Base-by-base conservation (phyloP, 2,113 vertebrate species). In the Leucoraja erinaceus region DNA sequence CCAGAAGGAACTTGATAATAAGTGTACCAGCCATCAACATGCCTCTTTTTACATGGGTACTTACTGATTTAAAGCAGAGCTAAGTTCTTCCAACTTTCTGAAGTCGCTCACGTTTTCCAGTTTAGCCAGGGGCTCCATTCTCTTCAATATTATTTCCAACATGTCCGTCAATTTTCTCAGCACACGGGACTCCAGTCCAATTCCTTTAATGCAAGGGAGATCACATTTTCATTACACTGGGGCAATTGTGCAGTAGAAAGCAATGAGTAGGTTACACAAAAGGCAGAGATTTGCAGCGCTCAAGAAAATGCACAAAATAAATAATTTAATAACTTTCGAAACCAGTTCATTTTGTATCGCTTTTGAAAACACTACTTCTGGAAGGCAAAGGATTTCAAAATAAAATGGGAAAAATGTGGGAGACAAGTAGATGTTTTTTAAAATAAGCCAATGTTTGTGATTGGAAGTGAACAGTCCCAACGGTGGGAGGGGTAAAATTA, bases 81-180 rank as follows among this genome's bases (percentile, higher is more conserved):
- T 97, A 0, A 96, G 94, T 66, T 97, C 96, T 0, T 97, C 96
- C 93, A 97, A 95, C 93, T 95, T 97, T 94, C 96, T 97, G 93
- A 94, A 95, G 93, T 98, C 97, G 0, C 96, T 98, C 95, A 95
- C 93, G 93, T 99, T 99, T 93, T 97, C 96, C 95, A 98, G 96
- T 93, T 97, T 96, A 78, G 98, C 97, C 95, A 99, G 95, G 16
- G 96, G 93, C 93, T 99, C 99, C 96, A 99, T 97, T 94, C 97
- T 97, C 94, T 97, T 99, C 96, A 97, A 96, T 94, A 99, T 97
- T 95, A 98, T 95, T 95, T 99, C 99, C 96, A 99, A 94, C 96
- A 99, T 98, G 94, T 99, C 98, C 0, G 97, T 98, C 97, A 99
- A 99, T 94, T 97, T 97, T 77, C 97, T 96, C 94, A 99, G 97